Base-by-base conservation (phyloP, 2,888 invertebrate genomes). In the Caenorhabditis virilis region DNA sequence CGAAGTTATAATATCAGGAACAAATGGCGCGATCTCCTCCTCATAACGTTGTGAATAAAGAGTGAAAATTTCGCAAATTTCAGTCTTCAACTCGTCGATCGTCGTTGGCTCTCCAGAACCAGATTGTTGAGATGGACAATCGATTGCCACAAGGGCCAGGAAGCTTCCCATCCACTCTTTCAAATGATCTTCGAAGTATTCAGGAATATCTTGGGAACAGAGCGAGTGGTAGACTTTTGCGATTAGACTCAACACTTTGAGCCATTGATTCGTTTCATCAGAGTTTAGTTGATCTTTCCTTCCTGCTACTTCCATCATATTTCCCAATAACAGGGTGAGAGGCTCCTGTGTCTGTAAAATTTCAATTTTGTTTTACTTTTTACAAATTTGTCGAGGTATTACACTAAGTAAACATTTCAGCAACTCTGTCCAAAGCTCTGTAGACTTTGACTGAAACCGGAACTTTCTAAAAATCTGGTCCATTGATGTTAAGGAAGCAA, bases 111-210 rank as follows among this genome's bases (percentile, higher is more conserved):
- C 79, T 20, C 76, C 79, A 22, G 67, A 52, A 1, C 52, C 15
- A 2, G 74, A 66, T 6, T 49, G 59, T 20, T 74, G 53, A 7
- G 56, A 43, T 2, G 73, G 59, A 18, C 58, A 46, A 9, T 77
- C 72, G 18, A 77, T 30, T 23, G 89, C 90, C 33, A 98, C 87
- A 30, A 98, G 86, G 27, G 88, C 88, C 49, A 92, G 89, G 77
- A 97, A 91, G 79, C 92, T 89, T 0, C 89, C 88, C 95, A 98
- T 97, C 97, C 98, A 98, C 0, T 88, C 88, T 22, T 87, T 87
- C 90, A 98, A 94, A 84, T 95, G 94, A 84, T 99, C 82, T 85
- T 98, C 98, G 84, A 98, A 99, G 86, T 92, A 95, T 86, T 98
- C 98, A 0, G 98, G 98, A 75, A 98, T 86, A 85, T 98, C 98